Evolutionary conservation across 2,113 vertebrate genomes (phyloP), one percentile per base, ranked within the genome.

Genomic region (Sander vitreus): DNA sequence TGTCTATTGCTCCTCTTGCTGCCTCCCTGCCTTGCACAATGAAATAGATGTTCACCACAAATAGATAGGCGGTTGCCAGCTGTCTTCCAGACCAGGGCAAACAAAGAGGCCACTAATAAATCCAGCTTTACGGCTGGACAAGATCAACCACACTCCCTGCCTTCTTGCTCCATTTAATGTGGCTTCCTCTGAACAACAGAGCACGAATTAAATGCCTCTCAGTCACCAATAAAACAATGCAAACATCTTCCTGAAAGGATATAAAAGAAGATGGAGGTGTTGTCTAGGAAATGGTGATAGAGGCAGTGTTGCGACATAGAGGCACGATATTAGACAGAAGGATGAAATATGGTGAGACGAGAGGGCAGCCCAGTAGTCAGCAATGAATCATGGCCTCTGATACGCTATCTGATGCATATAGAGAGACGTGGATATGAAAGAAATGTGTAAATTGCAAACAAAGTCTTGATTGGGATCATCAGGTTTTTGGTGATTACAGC

Each of bases 51-150:
- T 91, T 90, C 88, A 85, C 90, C 84, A 81, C 90, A 93, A 93
- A 93, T 88, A 93, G 92, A 88, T 84, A 92, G 85, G 93, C 90
- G 93, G 91, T 90, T 90, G 94, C 93, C 96, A 94, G 95, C 95
- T 95, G 95, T 96, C 94, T 93, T 92, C 88, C 88, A 92, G 91
- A 92, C 83, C 92, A 88, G 80, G 91, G 93, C 93, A 96, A 95
- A 93, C 88, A 91, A n/a, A 51, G 90, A 91, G 85, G 88, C 87
- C 79, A 15, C 92, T 94, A 94, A 95, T 96, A 95, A 95, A 95
- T 95, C 92, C 93, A 89, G 92, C 90, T 92, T 93, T 90, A 93
- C 83, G 87, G 91, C 93, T 89, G 91, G 92, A 91, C 90, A 91
- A 88, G 86, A 93, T 92, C 92, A 91, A 88, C 89, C 88, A 30